These are phyloP conservation scores for Lerema accius DNA, from an alignment of 1,140 invertebrate genomes.

Conservation along the genomic window DNA sequence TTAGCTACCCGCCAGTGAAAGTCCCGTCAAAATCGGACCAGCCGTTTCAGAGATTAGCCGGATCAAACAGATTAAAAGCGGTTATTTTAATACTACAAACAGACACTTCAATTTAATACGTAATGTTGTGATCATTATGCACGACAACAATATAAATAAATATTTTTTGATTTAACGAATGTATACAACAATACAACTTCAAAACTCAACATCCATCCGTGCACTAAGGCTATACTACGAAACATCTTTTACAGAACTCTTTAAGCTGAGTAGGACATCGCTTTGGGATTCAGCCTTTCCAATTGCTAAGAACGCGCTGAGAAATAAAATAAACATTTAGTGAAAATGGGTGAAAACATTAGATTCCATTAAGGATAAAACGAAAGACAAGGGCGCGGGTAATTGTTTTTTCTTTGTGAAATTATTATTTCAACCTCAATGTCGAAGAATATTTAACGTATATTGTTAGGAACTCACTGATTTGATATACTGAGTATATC, in stretches of 20 bases:
- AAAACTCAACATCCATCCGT: not conserved
- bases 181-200: not conserved
- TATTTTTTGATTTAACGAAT: no score
- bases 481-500: no score
- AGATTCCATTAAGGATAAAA: conserved; percentile 17
- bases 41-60: no score
- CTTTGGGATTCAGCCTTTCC: conserved; percentile 3
- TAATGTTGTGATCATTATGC: no score
- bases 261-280: conserved; percentile 7
- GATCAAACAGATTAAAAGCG: no score
- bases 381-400: conserved; percentile 1
- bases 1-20: no score
- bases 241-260: conserved; percentile 1
- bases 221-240: not conserved
- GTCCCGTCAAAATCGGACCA: no score
- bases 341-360: conserved; percentile 18
- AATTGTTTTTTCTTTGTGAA: conserved; percentile 6
- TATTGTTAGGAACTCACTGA: not conserved
- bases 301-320: conserved; percentile 1
- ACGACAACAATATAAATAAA: no score
- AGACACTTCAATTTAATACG: no score
- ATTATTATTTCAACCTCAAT: conserved; percentile 1
- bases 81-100: no score
- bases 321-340: conserved; percentile 21
- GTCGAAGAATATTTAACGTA: not conserved